Base-by-base conservation (phyloP, 2,113 vertebrate species). In the Leuciscus idus region DNA sequence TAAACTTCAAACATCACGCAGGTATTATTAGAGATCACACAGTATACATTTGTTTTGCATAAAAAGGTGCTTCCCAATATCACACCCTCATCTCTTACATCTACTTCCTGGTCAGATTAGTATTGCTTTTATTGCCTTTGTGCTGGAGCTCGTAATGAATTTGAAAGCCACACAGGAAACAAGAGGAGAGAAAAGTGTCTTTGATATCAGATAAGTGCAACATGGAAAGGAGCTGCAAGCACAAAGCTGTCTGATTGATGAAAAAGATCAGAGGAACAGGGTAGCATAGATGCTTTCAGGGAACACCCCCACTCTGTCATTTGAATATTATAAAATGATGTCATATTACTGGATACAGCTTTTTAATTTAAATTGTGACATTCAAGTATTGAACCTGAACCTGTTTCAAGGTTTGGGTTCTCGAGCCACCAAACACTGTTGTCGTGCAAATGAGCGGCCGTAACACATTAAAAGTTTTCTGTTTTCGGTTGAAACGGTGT, bases 101-200 rank as follows among this genome's bases (percentile, higher is more conserved):
- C 75, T 66, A 36, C 57, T 87, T 88, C 66, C 79, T 84, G 83
- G 19, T 83, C 33, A 21, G 78, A 77, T 52, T 26, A 30, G 46
- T 81, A 55, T 66, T 59, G 79, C 84, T 86, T 88, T 86, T 84
- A 88, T 88, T 83, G 87, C 72, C 33, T 46, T 74, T 30, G 33
- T 74, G 70, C 59, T 70, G 26, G 74, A 55, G 48, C 26, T 30
- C 5, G 2, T 75, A 61, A 86, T 87, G 72, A 85, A 86, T 88
- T 84, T 88, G 76, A 85, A 84, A 86, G 86, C 73, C 57, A 78
- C 15, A 5, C 50, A 50, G 64, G 59, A 72, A 77, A 62, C 76
- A 72, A 55, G 26, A 81, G 59, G 66, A 61, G n/a, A 48, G 59
- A 86, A 66, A 75, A 70, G 77, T 73, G 68, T 79, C 81, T 86